phyloP scores from a whole-genome alignment of 2,797 vertebrate genomes.

The Melanotaenia trifasciata region DNA sequence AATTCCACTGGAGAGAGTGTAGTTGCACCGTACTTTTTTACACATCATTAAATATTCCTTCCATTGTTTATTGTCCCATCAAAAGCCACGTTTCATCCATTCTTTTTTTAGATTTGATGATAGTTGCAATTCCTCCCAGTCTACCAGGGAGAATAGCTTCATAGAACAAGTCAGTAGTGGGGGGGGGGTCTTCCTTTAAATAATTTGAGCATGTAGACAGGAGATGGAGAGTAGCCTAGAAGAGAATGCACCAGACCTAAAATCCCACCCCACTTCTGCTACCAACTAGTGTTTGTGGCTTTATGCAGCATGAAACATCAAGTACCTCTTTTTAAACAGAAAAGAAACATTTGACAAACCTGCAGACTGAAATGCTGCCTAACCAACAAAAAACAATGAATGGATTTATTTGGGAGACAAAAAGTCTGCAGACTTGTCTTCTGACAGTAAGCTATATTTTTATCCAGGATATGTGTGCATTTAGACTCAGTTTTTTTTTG shows the following conservation, averaged over 20 bases:
- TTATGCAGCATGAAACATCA: no score
- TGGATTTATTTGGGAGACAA: no score
- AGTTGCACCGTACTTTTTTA: slow-evolving; percentile 2
- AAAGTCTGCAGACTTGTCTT: neutral
- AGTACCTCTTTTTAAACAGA: no score
- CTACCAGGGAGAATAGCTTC: neutral
- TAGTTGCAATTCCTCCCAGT: slow-evolving; percentile 43
- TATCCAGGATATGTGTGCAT: neutral
- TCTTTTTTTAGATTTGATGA: neutral
- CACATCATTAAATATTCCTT: slow-evolving; percentile 13
- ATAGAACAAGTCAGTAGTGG: neutral
- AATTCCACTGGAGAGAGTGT: neutral
- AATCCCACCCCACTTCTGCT: neutral
- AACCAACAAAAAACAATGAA: neutral
- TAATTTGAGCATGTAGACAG: neutral
- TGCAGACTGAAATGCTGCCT: neutral
- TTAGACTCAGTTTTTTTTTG: neutral
- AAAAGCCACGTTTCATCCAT: slow-evolving; percentile 14
- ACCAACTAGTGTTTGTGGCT: neutral
- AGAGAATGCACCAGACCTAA: neutral
- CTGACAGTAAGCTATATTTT: neutral
- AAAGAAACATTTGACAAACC: neutral
- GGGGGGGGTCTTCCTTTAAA: neutral
- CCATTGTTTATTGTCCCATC: slow-evolving; percentile 1
- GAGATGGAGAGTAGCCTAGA: neutral